phyloP scores from a whole-genome alignment of 1,140 invertebrate species.

The Uloborus diversus region DNA sequence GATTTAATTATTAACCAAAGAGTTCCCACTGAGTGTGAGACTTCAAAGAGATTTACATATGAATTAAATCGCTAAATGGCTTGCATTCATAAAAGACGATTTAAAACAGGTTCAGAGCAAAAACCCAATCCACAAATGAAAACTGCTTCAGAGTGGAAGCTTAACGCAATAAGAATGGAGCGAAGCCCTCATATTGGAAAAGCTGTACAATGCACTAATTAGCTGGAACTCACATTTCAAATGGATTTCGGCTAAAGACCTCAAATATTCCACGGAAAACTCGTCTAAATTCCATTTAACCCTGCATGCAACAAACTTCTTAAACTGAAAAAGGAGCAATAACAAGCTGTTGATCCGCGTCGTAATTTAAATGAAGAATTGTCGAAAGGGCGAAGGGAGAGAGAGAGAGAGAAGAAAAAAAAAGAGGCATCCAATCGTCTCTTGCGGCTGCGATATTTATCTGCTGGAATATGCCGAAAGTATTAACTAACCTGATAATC shows the following conservation, averaged over 20 bases:
- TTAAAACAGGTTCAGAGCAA: too few species aligned
- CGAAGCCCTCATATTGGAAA: too few species aligned
- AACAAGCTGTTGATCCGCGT: not conserved
- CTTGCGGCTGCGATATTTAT: conserved; percentile 49
- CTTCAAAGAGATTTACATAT: too few species aligned
- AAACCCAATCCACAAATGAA: too few species aligned
- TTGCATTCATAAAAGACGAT: too few species aligned
- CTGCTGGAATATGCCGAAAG: conserved; percentile 45
- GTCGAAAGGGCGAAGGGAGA: not conserved
- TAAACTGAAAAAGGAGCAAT: conserved; percentile 1
- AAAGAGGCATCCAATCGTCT: not conserved
- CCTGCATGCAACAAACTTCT: not conserved
- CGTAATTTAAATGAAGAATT: conserved; percentile 11
- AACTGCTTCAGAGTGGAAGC: too few species aligned
- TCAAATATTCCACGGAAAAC: conserved; percentile 43
- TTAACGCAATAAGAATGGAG: too few species aligned
- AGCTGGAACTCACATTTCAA: conserved; percentile 7
- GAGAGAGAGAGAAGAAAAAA: not conserved
- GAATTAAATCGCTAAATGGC: too few species aligned
- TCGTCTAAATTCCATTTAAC: not conserved
- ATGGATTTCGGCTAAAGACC: conserved; percentile 41
- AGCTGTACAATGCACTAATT: too few species aligned
- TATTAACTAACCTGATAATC: conserved; percentile 51
- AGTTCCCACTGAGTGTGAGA: too few species aligned
- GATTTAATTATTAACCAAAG: too few species aligned